Percentiles rank a stretch among this genome's conserved stretches.
Conservation (phyloP, 2,888 invertebrate genomes). For the Coleophora deauratella region DNA sequence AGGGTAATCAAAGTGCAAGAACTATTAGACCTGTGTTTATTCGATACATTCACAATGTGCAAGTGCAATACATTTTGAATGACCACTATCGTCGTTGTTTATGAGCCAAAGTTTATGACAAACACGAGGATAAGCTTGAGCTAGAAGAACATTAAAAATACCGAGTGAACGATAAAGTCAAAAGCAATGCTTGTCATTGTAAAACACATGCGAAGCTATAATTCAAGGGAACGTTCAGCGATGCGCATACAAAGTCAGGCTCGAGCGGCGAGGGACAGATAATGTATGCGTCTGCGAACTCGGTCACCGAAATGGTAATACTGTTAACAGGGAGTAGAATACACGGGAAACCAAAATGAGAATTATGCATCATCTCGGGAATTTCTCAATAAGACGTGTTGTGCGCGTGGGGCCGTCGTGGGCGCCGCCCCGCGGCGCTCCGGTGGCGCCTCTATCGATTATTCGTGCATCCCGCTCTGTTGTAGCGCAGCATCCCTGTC, state of each 20-base stretch:
- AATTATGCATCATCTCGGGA: constrained; percentile 67
- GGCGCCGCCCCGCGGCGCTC: constrained; percentile 61
- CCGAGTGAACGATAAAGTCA: too few relatives aligned
- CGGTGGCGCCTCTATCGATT: constrained; percentile 62
- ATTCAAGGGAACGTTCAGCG: constrained; percentile 41
- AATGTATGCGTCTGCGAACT: constrained; percentile 58
- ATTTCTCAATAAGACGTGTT: constrained; percentile 69
- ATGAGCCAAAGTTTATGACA: too few relatives aligned
- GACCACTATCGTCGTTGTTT: too few relatives aligned
- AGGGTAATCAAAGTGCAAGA: too few relatives aligned
- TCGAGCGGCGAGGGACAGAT: constrained; percentile 34
- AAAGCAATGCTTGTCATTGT: constrained; percentile 4
- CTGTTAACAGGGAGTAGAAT: constrained; percentile 69
- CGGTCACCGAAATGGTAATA: constrained; percentile 67
- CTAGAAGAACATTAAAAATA: too few relatives aligned
- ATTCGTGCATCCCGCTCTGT: constrained; percentile 25
- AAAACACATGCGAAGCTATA: constrained; percentile 33
- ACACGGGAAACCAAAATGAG: constrained; percentile 60
- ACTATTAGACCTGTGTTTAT: too few relatives aligned
- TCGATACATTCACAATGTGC: too few relatives aligned
- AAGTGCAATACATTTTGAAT: too few relatives aligned
- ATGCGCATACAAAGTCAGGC: constrained; percentile 30
- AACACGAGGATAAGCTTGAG: too few relatives aligned
- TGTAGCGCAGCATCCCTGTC: constrained; percentile 29
- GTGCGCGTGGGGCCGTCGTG: constrained; percentile 64